A percentile compares a stretch with the other conserved stretches of the same genome.
These are phyloP conservation scores for Scrobipalpa atriplicella DNA, from an alignment of 2,888 invertebrate genomes.

Conservation along the genomic window DNA sequence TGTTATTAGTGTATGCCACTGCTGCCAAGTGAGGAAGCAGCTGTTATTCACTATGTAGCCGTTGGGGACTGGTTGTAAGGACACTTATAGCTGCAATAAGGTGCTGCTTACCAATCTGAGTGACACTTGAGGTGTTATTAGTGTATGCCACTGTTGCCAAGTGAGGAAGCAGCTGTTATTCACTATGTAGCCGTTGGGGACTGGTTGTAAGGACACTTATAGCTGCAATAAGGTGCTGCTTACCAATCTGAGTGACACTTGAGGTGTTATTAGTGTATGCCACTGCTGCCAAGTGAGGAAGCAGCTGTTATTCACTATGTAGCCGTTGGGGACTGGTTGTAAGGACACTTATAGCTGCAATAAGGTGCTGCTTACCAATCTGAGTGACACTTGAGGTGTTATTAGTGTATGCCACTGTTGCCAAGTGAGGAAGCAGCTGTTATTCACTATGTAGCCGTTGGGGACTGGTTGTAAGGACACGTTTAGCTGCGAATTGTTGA, in stretches of 20 bases:
- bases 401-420: conserved; percentile 17
- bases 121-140: no score
- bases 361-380: not conserved
- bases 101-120: no score
- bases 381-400: not conserved
- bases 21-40: not conserved
- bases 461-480: not conserved
- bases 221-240: no score
- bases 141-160: no score
- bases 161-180: no score
- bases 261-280: no score
- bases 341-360: not conserved
- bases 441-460: conserved; percentile 11
- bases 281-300: no score
- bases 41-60: conserved; percentile 12
- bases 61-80: not conserved
- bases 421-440: not conserved
- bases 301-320: conserved; percentile 7
- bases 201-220: not conserved
- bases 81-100: not conserved
- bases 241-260: no score
- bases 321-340: not conserved
- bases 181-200: conserved; percentile 13
- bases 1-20: conserved; percentile 17
- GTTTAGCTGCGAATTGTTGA: conserved; percentile 2